A percentile compares a stretch with the other conserved stretches of the same genome.
Conservation (phyloP, 2,113 vertebrate genomes). For the Psilopsiagon aurifrons region DNA sequence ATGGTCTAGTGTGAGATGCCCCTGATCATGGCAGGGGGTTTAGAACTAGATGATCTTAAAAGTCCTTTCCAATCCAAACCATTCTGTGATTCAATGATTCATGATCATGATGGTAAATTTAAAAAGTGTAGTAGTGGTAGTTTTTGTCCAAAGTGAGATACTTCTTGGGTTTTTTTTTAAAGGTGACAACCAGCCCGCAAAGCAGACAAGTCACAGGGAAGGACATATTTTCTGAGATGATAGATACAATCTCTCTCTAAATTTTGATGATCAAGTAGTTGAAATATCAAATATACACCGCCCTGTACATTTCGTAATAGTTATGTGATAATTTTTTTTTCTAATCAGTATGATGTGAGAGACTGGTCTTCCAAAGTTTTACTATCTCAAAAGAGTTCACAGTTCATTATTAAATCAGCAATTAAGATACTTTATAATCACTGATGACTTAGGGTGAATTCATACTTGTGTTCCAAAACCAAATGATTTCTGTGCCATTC, state of each 20-base stretch:
- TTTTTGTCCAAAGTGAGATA: background rate
- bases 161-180: background rate
- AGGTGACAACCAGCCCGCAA: background rate
- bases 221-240: background rate
- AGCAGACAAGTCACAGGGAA: background rate
- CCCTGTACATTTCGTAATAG: background rate
- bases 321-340: background rate
- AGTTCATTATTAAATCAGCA: background rate
- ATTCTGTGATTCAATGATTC: background rate
- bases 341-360: background rate
- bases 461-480: background rate
- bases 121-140: background rate
- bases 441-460: background rate
- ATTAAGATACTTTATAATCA: background rate
- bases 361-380: background rate
- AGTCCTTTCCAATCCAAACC: background rate
- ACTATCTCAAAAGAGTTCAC: background rate
- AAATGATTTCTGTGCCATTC: background rate
- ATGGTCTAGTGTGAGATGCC: background rate
- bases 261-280: background rate
- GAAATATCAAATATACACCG: background rate
- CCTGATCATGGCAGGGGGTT: background rate
- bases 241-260: background rate
- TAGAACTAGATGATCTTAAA: background rate
- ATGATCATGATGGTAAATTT: background rate